Conservation (phyloP, 2,797 vertebrate genomes). For the Gymnoscopelus microlampas region DNA sequence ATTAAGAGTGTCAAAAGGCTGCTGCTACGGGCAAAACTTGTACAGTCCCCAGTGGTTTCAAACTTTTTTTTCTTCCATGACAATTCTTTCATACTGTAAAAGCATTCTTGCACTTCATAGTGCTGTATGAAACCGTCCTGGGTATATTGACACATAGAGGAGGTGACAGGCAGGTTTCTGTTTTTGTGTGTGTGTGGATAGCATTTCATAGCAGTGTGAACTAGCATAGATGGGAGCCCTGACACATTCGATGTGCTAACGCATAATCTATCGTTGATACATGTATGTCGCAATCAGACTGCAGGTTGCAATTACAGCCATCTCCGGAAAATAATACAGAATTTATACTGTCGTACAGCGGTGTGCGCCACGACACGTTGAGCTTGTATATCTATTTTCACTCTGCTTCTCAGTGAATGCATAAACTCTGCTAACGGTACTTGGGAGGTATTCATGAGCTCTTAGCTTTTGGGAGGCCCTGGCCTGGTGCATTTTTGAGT, state of each 20-base stretch:
- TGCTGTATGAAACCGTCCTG: too few relatives aligned
- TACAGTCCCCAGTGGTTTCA: too few relatives aligned
- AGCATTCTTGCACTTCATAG: too few relatives aligned
- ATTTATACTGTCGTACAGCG: slow-evolving; percentile 10
- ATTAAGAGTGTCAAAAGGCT: too few relatives aligned
- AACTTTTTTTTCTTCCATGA: too few relatives aligned
- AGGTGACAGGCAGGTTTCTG: too few relatives aligned
- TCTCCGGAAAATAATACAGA: slow-evolving; percentile 36
- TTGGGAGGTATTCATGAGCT: slow-evolving; percentile 12
- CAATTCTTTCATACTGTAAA: too few relatives aligned
- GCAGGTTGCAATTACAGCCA: slow-evolving; percentile 39
- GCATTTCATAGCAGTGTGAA: slow-evolving; percentile 12
- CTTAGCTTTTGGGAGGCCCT: slow-evolving; percentile 9
- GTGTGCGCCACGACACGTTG: background rate
- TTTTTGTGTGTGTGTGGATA: slow-evolving; percentile 17
- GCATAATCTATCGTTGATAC: slow-evolving; percentile 33
- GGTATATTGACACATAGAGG: too few relatives aligned
- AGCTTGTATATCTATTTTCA: slow-evolving; percentile 4
- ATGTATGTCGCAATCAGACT: slow-evolving; percentile 25
- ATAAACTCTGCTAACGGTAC: slow-evolving; percentile 1
- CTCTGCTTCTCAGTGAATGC: slow-evolving; percentile 14
- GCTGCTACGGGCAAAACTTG: too few relatives aligned
- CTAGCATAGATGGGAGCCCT: slow-evolving; percentile 12
- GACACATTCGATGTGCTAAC: slow-evolving; percentile 34
- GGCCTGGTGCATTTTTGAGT: background rate